Evolutionary conservation across 2,888 invertebrate species (phyloP).

Genomic region (Lithodes maja): DNA sequence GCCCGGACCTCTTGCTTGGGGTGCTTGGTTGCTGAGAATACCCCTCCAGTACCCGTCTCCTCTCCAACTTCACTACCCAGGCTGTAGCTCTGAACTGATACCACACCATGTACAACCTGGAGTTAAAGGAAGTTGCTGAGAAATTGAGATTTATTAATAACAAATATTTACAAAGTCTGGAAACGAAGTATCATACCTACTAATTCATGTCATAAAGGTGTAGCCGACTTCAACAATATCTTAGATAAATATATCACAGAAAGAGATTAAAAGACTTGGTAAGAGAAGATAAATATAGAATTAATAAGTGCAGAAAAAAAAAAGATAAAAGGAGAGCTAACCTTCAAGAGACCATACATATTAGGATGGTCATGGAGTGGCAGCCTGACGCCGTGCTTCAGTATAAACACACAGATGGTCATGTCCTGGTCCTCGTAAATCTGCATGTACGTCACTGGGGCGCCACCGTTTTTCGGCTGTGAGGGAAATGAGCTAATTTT

Average conservation of each 20-base stretch:
- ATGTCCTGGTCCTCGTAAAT: conserved; percentile 83
- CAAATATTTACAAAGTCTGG: no score
- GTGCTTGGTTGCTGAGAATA: conserved; percentile 59
- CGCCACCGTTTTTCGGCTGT: conserved; percentile 74
- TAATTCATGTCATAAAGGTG: no score
- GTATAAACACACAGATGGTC: conserved; percentile 76
- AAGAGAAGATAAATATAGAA: no score
- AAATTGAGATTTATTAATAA: no score
- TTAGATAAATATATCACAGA: no score
- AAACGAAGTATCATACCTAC: no score
- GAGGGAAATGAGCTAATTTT: background rate
- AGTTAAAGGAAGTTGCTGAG: background rate
- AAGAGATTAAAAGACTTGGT: no score
- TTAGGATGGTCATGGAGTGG: conserved; percentile 95
- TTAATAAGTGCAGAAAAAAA: no score
- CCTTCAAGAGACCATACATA: conserved; percentile 92
- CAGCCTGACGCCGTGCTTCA: conserved; percentile 86
- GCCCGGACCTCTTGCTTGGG: conserved; percentile 30
- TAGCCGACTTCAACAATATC: no score
- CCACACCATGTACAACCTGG: conserved; percentile 70
- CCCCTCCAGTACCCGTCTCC: background rate
- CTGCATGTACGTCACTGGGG: conserved; percentile 90
- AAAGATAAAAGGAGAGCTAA: conserved; percentile 73
- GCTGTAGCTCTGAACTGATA: conserved; percentile 68
- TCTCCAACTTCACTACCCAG: background rate